Base-by-base conservation (phyloP, 53 echinoderm and acorn worm genomes). In the Astropecten irregularis region DNA sequence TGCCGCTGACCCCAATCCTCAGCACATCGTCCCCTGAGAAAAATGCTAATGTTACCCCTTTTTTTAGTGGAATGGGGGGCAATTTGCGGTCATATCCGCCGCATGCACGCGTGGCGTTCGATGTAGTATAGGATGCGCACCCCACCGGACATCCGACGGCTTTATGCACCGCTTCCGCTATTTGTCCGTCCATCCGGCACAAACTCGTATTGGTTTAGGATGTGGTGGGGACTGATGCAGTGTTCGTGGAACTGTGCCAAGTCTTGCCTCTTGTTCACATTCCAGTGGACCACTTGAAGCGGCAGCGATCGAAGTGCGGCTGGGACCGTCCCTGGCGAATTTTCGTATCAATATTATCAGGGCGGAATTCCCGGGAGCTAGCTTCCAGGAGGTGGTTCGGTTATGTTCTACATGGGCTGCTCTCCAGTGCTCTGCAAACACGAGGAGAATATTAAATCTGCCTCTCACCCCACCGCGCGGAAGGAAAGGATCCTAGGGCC, bases 1-100 rank as follows among this genome's bases (percentile, higher is more conserved):
- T 56, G 56, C 20, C 38, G 4, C 1, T 35, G 76, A 76, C 76
- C 76, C 40, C 40, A 38, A n/a, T 16, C 37, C 56, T 7, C 57
- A 3, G 30, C 25, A 25, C 28, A 69, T 22, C 9, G 19, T 8
- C 20, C 51, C 30, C 25, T 51, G 36, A 20, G 0, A 35, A 20
- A 35, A 54, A 49, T 58, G 59, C 59, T 29, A 58, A 58, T 58
- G 30, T 58, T 58, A 13, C n/a, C 0, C 30, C 7, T 7, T n/a
- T n/a, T n/a, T n/a, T n/a, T 7, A 40, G 22, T 14, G 39, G 34
- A 37, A 76, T 44, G 19, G 57, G 23, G 57, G 57, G 76, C 26
- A 76, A 39, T 55, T 71, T 76, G 27, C 76, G 25, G 76, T 76
- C 76, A 76, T 58, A 58, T 76, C 56, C 76, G 53, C 33, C 33